phyloP scores from a whole-genome alignment of 2,797 vertebrate species.

The Coregonus ussuriensis region DNA sequence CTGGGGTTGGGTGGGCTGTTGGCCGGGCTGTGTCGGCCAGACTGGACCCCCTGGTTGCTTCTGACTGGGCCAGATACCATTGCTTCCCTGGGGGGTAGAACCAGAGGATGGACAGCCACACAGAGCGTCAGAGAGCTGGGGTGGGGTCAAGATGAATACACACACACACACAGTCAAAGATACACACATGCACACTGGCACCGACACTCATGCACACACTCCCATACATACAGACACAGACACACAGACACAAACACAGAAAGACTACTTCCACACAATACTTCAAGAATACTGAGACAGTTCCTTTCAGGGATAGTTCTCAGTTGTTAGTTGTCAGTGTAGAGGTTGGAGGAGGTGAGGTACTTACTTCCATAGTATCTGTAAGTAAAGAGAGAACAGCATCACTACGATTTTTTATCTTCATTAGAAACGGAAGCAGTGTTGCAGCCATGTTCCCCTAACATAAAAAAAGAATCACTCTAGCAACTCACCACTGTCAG shows the following conservation, averaged over 20 bases:
- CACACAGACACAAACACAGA: not conserved
- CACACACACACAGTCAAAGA: slow-evolving; percentile 48
- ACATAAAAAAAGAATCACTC: not conserved
- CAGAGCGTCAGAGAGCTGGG: slow-evolving; percentile 62
- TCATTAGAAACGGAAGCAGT: not conserved
- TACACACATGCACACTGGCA: slow-evolving; percentile 31
- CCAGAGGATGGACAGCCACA: slow-evolving; percentile 61
- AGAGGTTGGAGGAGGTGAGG: slow-evolving; percentile 45
- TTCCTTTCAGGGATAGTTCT: slow-evolving; percentile 32
- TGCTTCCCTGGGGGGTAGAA: slow-evolving; percentile 70
- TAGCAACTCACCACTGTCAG: not conserved
- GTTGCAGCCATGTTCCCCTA: not conserved
- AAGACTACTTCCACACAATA: not conserved
- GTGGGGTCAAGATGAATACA: slow-evolving; percentile 51
- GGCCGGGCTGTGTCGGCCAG: slow-evolving; percentile 64
- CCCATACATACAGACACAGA: not conserved
- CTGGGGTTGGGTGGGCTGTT: slow-evolving; percentile 41
- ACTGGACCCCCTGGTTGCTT: slow-evolving; percentile 41
- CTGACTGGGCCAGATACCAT: slow-evolving; percentile 62
- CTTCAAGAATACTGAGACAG: not conserved
- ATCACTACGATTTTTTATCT: slow-evolving; percentile 2
- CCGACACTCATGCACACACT: not conserved
- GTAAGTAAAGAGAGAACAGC: slow-evolving; percentile 35
- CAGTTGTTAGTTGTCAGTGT: slow-evolving; percentile 8
- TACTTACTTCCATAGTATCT: slow-evolving; percentile 74